Evolutionary conservation across 2,888 invertebrate species (phyloP), one percentile per base, ranked within the genome.

Genomic region (Bellardia bayeri): DNA sequence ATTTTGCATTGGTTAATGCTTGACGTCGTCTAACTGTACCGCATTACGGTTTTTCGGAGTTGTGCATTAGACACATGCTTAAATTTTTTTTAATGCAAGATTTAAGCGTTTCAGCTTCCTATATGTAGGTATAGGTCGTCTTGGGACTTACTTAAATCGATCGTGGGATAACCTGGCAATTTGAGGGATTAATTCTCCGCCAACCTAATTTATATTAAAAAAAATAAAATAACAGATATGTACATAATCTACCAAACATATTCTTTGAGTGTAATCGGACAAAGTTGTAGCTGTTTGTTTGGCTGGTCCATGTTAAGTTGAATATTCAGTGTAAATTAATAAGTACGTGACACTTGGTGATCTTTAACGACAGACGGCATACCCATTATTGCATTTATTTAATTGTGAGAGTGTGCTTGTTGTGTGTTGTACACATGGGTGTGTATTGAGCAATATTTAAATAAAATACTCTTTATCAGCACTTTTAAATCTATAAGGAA

Each of bases 321-420:
- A 87, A 87, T 85, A 85, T 79, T 75, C 78, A 79, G 79, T 75
- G 82, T 82, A 87, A 85, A 87, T 85, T 87, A 87, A 79, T 87
- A 85, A 87, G 85, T 87, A 87, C 85, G 87, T 87, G 87, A 87
- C 87, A 85, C 79, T 79, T 75, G 85, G 82, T 71, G 85, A 87
- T 87, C 87, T 87, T 82, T 79, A 68, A 68, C 63, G 85, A 87
- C 72, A 58, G 49, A 23, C 68, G 51, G n/a, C 23, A 3, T 30
- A 58, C 13, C 14, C 61, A 63, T 23, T 45, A 74, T 68, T 58
- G 45, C 75, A 69, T 68, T 61, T 74, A 33, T 51, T 37, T 37
- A 40, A 45, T 3, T 11, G 51, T 66, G 23, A 16, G 13, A 23
- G 23, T 40, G 9, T 8, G 16, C 6, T n/a, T 49, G 30, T 40